Base-by-base conservation (phyloP, 2,888 invertebrate genomes). In the Cosmopolites sordidus region DNA sequence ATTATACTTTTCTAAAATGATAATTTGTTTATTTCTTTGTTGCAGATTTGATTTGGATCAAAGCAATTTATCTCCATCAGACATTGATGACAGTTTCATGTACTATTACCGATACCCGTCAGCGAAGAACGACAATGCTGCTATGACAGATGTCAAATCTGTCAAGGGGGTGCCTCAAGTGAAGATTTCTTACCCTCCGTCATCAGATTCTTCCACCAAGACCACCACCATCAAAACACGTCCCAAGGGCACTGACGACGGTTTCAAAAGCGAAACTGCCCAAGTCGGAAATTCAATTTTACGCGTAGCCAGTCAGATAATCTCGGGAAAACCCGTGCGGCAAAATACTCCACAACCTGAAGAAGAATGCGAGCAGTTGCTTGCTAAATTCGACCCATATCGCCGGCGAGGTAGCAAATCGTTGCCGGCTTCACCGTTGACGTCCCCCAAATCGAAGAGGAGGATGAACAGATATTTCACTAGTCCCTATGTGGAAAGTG, bases 1-100 rank as follows among this genome's bases (percentile, higher is more conserved):
- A n/a, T n/a, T n/a, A n/a, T n/a, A n/a, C n/a, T n/a, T n/a, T n/a
- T n/a, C n/a, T n/a, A n/a, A n/a, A n/a, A n/a, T 22, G 22, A 5
- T 22, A 22, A 22, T 22, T 22, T 22, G 4, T 8, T 11, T 48
- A 11, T 44, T 44, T 40, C 41, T 43, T 55, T 58, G 44, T 64
- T 65, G 4, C 58, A 66, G 82, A 67, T 79, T 78, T 62, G 81
- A 82, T 65, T 75, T 80, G 58, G 79, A 80, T 57, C 78, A 79
- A 51, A 74, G 70, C 47, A 73, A 81, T 9, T 81, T 82, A 61
- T 87, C 88, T 14, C 88, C 89, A 15, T 87, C 88, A 1, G 81
- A 84, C 17, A 81, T 84, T 38, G 87, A 87, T 71, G 87, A 88
- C 66, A 83, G 82, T 46, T 87, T 87, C 69, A 66, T 69, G 65